Percentiles rank a stretch among this genome's conserved stretches.
Evolutionary conservation across 2,113 vertebrate genomes (phyloP).

Genomic region (Cavia porcellus): DNA sequence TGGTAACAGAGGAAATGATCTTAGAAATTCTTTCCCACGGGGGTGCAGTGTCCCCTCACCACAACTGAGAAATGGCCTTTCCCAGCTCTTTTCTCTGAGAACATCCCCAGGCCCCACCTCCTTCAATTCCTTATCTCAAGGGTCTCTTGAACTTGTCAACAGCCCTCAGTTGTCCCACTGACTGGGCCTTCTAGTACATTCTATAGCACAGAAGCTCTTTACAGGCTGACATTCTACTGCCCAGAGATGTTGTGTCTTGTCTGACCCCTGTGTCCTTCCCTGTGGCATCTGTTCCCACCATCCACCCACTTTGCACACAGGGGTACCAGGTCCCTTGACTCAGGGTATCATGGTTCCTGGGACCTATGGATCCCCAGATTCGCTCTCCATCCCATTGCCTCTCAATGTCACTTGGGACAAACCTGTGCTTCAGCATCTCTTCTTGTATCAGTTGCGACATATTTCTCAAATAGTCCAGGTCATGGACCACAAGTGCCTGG

Average conservation of each 20-base stretch:
- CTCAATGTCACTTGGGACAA: not conserved
- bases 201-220: not conserved
- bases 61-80: not conserved
- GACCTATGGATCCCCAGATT: not conserved
- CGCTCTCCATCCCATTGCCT: not conserved
- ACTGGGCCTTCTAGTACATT: not conserved
- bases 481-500: constrained; percentile 91
- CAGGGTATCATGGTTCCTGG: not conserved
- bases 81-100: not conserved
- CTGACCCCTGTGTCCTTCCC: too few species aligned
- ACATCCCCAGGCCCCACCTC: not conserved
- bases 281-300: not conserved
- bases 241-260: not conserved
- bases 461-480: constrained; percentile 92
- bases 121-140: not conserved
- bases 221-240: not conserved
- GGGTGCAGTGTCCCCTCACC: not conserved
- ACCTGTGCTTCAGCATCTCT: constrained; percentile 80
- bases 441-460: constrained; percentile 90
- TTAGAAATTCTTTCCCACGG: not conserved
- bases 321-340: not conserved
- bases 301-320: not conserved
- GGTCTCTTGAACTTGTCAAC: not conserved
- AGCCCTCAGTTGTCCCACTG: too few species aligned
- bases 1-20: not conserved